These are phyloP conservation scores for Altica lythri DNA, from an alignment of 2,888 invertebrate species.

Conservation along the genomic window DNA sequence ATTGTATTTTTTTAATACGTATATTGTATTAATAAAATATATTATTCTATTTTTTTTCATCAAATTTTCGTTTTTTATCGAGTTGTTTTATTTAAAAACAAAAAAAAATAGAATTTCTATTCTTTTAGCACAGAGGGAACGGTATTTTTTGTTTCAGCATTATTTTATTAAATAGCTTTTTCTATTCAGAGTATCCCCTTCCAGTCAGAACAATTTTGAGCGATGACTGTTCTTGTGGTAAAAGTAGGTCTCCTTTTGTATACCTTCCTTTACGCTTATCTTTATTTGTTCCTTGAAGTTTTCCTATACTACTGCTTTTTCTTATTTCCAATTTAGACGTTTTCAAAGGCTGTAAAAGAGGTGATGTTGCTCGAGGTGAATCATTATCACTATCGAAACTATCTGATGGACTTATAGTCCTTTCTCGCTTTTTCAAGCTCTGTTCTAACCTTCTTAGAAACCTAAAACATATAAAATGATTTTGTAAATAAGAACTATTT, in stretches of 20 bases:
- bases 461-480: constrained; percentile 54
- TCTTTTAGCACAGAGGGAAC: too few species aligned
- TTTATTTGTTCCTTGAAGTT: constrained; percentile 45
- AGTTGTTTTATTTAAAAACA: too few species aligned
- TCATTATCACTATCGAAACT: constrained; percentile 62
- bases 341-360: constrained; percentile 60
- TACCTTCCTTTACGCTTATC: constrained; percentile 46
- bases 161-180: too few species aligned
- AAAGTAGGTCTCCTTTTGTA: constrained; percentile 48
- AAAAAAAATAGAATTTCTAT: too few species aligned
- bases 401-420: constrained; percentile 59
- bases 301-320: constrained; percentile 56
- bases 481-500: background rate
- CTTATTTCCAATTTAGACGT: constrained; percentile 51
- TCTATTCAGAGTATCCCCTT: too few species aligned
- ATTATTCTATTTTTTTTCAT: too few species aligned
- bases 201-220: constrained; percentile 49
- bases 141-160: too few species aligned
- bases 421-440: constrained; percentile 71
- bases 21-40: too few species aligned
- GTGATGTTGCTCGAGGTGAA: constrained; percentile 69
- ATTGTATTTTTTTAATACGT: too few species aligned
- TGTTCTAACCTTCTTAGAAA: constrained; percentile 73
- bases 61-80: too few species aligned
- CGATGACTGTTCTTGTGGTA: constrained; percentile 46